Evolutionary conservation across 1,140 invertebrate genomes (phyloP).

Genomic region (Hycleus phaleratus): DNA sequence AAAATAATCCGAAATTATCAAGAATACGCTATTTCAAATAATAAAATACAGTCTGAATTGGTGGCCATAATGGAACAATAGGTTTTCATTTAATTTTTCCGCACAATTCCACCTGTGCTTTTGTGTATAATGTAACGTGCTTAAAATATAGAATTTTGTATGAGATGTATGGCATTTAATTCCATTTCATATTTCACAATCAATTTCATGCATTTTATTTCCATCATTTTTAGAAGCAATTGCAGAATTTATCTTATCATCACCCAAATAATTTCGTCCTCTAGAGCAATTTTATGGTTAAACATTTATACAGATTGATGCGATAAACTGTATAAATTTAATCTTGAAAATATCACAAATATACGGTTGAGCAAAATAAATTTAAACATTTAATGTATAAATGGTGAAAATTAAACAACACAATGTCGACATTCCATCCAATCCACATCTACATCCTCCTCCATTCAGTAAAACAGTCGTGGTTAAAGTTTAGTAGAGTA

Average conservation of each 20-base stretch:
- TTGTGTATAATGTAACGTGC: too few relatives aligned
- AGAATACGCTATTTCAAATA: background rate
- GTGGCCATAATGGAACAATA: constrained; percentile 18
- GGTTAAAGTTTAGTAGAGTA: constrained; percentile 6
- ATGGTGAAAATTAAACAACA: constrained; percentile 12
- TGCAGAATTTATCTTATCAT: too few relatives aligned
- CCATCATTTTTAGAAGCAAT: background rate
- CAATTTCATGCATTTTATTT: background rate
- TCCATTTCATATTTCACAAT: constrained; percentile 9
- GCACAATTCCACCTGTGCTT: constrained; percentile 17
- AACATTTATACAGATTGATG: too few relatives aligned
- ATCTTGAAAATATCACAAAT: too few relatives aligned
- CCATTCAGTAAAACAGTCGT: too few relatives aligned
- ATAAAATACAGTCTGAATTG: constrained; percentile 15
- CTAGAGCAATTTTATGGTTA: too few relatives aligned
- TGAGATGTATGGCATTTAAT: constrained; percentile 16
- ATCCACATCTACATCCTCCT: too few relatives aligned
- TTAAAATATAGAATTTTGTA: constrained; percentile 5
- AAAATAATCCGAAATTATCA: too few relatives aligned
- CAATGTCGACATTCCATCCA: constrained; percentile 9
- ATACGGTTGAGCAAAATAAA: too few relatives aligned
- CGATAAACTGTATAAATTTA: too few relatives aligned
- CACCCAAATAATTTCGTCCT: too few relatives aligned
- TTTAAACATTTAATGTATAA: constrained; percentile 5
- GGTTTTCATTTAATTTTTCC: constrained; percentile 17